Conservation (phyloP, 1,140 invertebrate genomes). For the Penaeus chinensis region DNA sequence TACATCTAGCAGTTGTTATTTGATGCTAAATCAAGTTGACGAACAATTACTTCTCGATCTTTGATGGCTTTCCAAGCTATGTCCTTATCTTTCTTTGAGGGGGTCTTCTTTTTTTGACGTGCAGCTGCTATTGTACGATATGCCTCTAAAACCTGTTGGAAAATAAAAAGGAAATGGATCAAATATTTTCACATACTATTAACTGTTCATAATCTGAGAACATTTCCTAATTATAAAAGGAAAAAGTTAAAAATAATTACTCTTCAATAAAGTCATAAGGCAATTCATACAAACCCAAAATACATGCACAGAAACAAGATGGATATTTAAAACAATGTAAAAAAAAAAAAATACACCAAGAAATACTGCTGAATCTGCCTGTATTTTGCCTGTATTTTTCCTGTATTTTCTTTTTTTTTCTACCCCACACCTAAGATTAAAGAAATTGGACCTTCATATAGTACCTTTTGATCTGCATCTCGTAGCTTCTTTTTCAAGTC, state of each 20-base stretch:
- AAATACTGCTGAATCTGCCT: too few species aligned
- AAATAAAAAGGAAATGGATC: constrained; percentile 27
- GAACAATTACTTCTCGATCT: constrained; percentile 74
- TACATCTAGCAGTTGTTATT: constrained; percentile 54
- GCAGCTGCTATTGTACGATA: constrained; percentile 81
- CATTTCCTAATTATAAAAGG: too few species aligned
- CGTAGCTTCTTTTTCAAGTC: constrained; percentile 70
- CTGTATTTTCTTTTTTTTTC: neutral
- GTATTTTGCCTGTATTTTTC: neutral
- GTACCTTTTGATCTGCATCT: constrained; percentile 70
- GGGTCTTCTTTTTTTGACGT: constrained; percentile 82
- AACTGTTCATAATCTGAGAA: too few species aligned
- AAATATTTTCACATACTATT: neutral
- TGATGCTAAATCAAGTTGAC: constrained; percentile 69
- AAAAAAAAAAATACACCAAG: too few species aligned
- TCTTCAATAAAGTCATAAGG: neutral
- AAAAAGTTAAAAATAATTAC: too few species aligned
- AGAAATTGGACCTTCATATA: neutral
- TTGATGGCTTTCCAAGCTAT: constrained; percentile 78
- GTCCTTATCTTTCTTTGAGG: constrained; percentile 85
- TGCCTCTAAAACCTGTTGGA: constrained; percentile 76
- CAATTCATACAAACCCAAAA: neutral
- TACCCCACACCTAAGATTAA: neutral
- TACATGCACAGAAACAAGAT: too few species aligned
- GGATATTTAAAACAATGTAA: too few species aligned